These are phyloP conservation scores for Cylloceria caligata DNA, from an alignment of 2,888 invertebrate species.

Conservation along the genomic window DNA sequence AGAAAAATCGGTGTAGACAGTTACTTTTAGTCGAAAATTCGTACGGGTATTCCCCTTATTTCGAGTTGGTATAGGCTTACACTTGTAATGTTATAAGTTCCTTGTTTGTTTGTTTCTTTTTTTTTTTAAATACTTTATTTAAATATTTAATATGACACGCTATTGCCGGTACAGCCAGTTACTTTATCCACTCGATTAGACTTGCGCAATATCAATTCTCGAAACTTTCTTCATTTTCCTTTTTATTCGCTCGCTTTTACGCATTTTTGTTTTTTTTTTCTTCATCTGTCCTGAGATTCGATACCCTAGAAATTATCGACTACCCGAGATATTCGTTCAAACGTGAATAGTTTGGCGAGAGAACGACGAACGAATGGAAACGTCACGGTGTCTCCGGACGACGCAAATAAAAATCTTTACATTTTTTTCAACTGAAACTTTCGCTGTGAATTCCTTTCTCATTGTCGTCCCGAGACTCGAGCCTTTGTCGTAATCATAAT, in stretches of 20 bases:
- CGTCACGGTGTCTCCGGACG: conserved; percentile 60
- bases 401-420: conserved; percentile 40
- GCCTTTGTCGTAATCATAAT: conserved; percentile 73
- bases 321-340: conserved; percentile 32
- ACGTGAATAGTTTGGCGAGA: conserved; percentile 49
- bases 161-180: conserved; percentile 70
- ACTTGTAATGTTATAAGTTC: conserved; percentile 37
- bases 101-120: conserved; percentile 31
- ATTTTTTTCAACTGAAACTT: conserved; percentile 48
- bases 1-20: conserved; percentile 15
- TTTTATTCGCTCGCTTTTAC: background rate
- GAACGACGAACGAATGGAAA: conserved; percentile 53
- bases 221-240: conserved; percentile 11
- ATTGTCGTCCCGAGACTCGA: conserved; percentile 66
- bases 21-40: conserved; percentile 42
- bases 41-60: conserved; percentile 47
- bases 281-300: conserved; percentile 65
- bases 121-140: conserved; percentile 33
- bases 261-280: conserved; percentile 35
- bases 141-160: conserved; percentile 65
- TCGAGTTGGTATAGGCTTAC: conserved; percentile 39
- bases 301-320: conserved; percentile 57
- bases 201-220: conserved; percentile 52
- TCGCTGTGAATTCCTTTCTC: conserved; percentile 52
- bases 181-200: conserved; percentile 57